Evolutionary conservation across 2,888 invertebrate genomes (phyloP).

Genomic region (Euplagia quadripunctaria): DNA sequence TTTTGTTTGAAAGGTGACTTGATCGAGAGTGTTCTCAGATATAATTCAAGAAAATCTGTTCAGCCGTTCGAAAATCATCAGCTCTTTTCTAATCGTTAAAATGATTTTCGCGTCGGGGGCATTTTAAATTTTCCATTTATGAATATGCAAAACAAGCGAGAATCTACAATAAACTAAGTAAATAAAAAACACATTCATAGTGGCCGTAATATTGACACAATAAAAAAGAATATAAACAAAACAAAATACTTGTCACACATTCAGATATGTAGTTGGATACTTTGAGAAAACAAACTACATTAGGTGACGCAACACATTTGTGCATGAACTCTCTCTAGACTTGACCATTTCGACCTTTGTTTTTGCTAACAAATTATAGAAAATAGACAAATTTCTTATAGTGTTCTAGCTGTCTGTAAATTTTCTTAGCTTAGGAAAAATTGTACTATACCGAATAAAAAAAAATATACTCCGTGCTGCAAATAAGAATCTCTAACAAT

Average conservation of each 20-base stretch:
- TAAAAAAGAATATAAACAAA: conserved; percentile 3
- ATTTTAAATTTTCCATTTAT: too few species aligned
- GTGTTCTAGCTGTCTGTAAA: neutral
- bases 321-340: conserved; percentile 55
- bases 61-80: too few species aligned
- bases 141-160: neutral
- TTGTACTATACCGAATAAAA: too few species aligned
- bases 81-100: too few species aligned
- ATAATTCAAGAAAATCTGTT: too few species aligned
- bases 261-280: conserved; percentile 26
- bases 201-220: neutral
- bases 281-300: conserved; percentile 55
- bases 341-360: conserved; percentile 34
- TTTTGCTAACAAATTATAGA: conserved; percentile 22
- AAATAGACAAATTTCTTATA: neutral
- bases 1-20: too few species aligned
- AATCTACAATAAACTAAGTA: neutral
- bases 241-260: conserved; percentile 39
- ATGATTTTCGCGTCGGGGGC: too few species aligned
- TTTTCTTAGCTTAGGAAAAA: neutral
- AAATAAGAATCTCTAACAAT: too few species aligned
- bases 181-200: neutral
- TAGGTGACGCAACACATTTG: conserved; percentile 67
- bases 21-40: too few species aligned
- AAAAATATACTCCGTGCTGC: too few species aligned